A percentile compares a stretch with the other conserved stretches of the same genome.
Evolutionary conservation across 2,888 invertebrate genomes (phyloP).

Genomic region (Sinohyriopsis cumingii): DNA sequence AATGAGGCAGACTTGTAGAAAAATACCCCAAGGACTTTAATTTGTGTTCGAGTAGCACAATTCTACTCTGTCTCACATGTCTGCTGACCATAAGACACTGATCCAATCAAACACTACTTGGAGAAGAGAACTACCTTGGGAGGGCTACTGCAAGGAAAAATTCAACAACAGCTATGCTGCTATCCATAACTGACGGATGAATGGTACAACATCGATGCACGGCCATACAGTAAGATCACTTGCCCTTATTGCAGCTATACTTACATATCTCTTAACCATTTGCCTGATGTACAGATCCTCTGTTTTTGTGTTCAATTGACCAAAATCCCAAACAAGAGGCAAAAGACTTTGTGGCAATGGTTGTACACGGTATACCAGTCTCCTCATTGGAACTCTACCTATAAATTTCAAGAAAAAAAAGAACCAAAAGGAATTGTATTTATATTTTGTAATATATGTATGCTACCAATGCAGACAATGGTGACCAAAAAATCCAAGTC

Average conservation of each 20-base stretch:
- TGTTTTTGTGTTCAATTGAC: conserved; percentile 45
- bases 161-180: too few relatives aligned
- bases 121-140: too few relatives aligned
- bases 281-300: conserved; percentile 59
- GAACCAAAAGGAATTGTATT: background rate
- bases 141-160: too few relatives aligned
- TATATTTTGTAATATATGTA: background rate
- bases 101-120: too few relatives aligned
- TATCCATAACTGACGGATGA: too few relatives aligned
- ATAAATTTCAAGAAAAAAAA: conserved; percentile 19
- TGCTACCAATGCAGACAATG: background rate
- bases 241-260: conserved; percentile 6
- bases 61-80: too few relatives aligned
- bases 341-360: conserved; percentile 60
- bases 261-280: conserved; percentile 56
- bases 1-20: too few relatives aligned
- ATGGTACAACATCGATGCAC: too few relatives aligned
- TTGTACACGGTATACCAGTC: conserved; percentile 63
- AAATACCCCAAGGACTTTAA: too few relatives aligned
- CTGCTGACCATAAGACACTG: too few relatives aligned
- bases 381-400: conserved; percentile 61
- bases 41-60: too few relatives aligned
- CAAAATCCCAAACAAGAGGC: conserved; percentile 68
- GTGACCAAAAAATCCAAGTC: background rate
- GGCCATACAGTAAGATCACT: background rate